Evolutionary conservation across 2,888 invertebrate species (phyloP).

Genomic region (Notodonta ziczac): DNA sequence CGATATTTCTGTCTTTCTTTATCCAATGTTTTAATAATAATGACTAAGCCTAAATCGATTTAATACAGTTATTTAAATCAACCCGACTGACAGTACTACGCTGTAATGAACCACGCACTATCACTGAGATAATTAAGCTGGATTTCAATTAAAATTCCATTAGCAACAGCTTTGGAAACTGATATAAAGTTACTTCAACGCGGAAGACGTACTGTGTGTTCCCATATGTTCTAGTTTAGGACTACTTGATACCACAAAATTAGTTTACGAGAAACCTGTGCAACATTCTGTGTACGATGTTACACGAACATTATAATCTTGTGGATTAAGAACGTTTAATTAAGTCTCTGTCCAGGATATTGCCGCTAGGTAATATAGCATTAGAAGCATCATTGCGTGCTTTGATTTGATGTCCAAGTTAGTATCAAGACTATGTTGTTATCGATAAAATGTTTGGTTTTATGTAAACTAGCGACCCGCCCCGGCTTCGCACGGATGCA

Average conservation of each 20-base stretch:
- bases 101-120: too few species aligned
- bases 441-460: too few species aligned
- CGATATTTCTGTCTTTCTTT: too few species aligned
- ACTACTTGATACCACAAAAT: conserved; percentile 27
- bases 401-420: neutral
- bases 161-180: neutral
- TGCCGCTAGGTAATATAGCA: conserved; percentile 5
- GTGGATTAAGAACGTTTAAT: conserved; percentile 19
- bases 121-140: neutral
- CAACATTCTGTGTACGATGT: conserved; percentile 16
- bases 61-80: too few species aligned
- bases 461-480: too few species aligned
- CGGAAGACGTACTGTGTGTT: conserved; percentile 24
- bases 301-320: conserved; percentile 15
- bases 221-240: conserved; percentile 31
- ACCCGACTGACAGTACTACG: too few species aligned
- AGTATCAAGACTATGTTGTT: too few species aligned
- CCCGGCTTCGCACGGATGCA: too few species aligned
- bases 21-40: too few species aligned
- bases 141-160: neutral
- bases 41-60: too few species aligned
- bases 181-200: conserved; percentile 8
- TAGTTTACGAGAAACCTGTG: conserved; percentile 30
- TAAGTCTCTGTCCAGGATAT: conserved; percentile 13
- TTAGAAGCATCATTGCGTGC: neutral